A percentile compares a stretch with the other conserved stretches of the same genome.
phyloP scores from a whole-genome alignment of 1,140 invertebrate species.

The Lordiphosa collinella region DNA sequence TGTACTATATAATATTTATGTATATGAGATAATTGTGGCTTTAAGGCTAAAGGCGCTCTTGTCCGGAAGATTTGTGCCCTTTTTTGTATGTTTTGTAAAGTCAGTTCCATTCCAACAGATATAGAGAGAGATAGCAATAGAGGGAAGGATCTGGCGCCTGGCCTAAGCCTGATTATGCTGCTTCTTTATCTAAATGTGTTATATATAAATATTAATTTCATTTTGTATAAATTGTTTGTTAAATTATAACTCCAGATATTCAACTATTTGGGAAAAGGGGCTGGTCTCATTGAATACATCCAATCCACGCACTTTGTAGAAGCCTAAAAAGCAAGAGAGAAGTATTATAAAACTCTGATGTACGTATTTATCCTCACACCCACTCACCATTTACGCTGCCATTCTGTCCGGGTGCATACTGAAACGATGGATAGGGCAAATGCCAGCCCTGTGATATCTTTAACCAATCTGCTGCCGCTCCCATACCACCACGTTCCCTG shows the following conservation, averaged over 20 bases:
- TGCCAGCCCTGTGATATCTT: constrained; percentile 58
- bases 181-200: constrained; percentile 36
- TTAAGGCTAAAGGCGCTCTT: constrained; percentile 42
- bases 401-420: constrained; percentile 41
- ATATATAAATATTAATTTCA: constrained; percentile 15
- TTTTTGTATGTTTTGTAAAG: constrained; percentile 19
- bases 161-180: constrained; percentile 67
- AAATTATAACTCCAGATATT: constrained; percentile 71
- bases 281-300: constrained; percentile 66
- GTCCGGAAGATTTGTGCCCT: constrained; percentile 50
- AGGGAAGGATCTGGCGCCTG: constrained; percentile 31
- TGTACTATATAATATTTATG: constrained; percentile 45
- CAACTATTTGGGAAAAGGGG: constrained; percentile 63
- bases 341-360: no score
- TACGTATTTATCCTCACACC: no score
- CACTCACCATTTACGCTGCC: constrained; percentile 59
- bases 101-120: constrained; percentile 56
- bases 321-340: constrained; percentile 59
- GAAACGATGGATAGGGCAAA: constrained; percentile 75
- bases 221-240: constrained; percentile 28
- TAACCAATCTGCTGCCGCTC: constrained; percentile 39
- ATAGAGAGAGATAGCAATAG: constrained; percentile 19
- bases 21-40: constrained; percentile 52
- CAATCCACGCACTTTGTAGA: constrained; percentile 71
- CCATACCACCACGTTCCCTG: constrained; percentile 23